Base-by-base conservation (phyloP, 1,140 invertebrate genomes). In the Drosophila sturtevanti region DNA sequence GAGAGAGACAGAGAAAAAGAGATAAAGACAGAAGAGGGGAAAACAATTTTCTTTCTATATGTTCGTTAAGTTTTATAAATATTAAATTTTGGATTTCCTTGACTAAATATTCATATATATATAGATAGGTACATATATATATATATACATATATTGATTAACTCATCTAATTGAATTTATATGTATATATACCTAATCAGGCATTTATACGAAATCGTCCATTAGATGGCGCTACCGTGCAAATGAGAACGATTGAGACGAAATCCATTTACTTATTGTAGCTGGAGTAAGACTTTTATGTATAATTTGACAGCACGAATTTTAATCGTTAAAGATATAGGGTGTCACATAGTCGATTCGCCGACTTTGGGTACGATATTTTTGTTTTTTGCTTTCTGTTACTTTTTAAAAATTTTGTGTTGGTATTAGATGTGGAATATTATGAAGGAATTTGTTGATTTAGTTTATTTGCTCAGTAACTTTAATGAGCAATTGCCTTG, bases 31-130 rank as follows among this genome's bases (percentile, higher is more conserved):
- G 14, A 21, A 21, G 41, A 21, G 48, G 16, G 48, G 16, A 37
- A 66, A 67, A 54, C 51, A 55, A n/a, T 44, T 27, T 37, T 21
- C 7, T 24, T 21, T 48, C 16, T 14, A 41, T 4, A 14, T 41
- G 51, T 58, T 63, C n/a, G n/a, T 52, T 81, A 68, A 62, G 11
- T 74, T 72, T 63, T 68, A 72, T 52, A 56, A 67, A 18, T 31
- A 31, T 7, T 7, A 1, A 31, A 31, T 7, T 31, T n/a, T n/a
- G n/a, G n/a, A n/a, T n/a, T 31, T 31, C 6, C 27, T 0, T 31
- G 2, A 31, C 27, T 31, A 31, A 24, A 24, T 24, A 24, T 24
- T 2, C 22, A 24, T 3, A 24, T 3, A 4, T 24, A 24, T 24
- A 4, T 24, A n/a, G n/a, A n/a, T n/a, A n/a, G n/a, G n/a, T n/a